Base-by-base conservation (phyloP, 2,113 vertebrate species). In the Clarias magur region DNA sequence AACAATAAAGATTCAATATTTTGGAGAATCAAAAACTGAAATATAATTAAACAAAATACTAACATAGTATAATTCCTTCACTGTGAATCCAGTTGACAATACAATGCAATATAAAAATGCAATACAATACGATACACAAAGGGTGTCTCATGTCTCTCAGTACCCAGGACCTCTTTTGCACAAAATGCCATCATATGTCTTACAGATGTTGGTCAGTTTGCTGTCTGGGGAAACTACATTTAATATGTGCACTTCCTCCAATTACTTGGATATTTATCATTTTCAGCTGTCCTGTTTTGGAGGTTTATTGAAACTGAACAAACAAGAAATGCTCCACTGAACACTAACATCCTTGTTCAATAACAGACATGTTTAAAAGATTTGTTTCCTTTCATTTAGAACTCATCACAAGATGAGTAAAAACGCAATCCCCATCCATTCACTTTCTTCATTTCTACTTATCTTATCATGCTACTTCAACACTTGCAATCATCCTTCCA, bases 41-140 rank as follows among this genome's bases (percentile, higher is more conserved):
- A 93, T 93, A 92, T 94, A 94, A 94, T 94, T 93, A 93, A 94
- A 94, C 92, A 92, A 95, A 96, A 96, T 96, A 96, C 95, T 96
- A 96, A 96, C 95, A 96, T 96, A 96, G 95, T 96, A 96, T 96
- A 96, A 96, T 94, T 95, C 94, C 91, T 91, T 95, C 95, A 96
- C 95, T 95, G 95, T 95, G 94, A 96, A 96, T 95, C 95, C 95
- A 96, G 95, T 96, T 95, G 93, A 95, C 94, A 94, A 94, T 94
- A 94, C 93, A 93, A 94, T 93, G 93, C 94, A 94, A 94, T 92
- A 93, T 93, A 94, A 93, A 93, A 93, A 95, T 93, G 91, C 93
- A 95, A 91, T 94, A 94, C 88, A 92, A 95, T 93, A 94, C 86
- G 89, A 95, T 94, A 94, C 90, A 92, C 92, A 91, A 89, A 86